Base-by-base conservation (phyloP, 2,888 invertebrate species). In the Parochlus steinenii region DNA sequence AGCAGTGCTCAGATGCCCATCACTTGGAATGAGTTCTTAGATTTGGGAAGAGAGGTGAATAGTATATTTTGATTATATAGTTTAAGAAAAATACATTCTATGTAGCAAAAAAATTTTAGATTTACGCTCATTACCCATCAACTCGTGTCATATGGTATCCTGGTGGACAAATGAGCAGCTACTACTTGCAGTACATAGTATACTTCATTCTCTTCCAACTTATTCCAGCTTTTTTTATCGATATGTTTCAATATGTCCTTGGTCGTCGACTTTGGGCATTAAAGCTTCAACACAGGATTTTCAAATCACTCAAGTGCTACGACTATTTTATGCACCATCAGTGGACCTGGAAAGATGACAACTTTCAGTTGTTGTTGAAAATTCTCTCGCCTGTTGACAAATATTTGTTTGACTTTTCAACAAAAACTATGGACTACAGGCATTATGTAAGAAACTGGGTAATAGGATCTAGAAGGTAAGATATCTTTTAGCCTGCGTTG, bases 1-100 rank as follows among this genome's bases (percentile, higher is more conserved):
- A 64, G 69, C 1, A 67, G 71, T 11, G 51, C 53, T 24, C 52
- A 65, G 33, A 66, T 67, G 44, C 66, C 66, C 3, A 52, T 69
- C 41, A 60, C 61, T 2, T 71, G 70, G 70, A 62, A 49, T 15
- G 42, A 65, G 29, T 58, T 71, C 42, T 61, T 45, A 19, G 38
- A 46, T 12, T 11, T 37, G 5, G 41, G 39, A 11, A 51, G 53
- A 28, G 49, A 58, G 39, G 50, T 48, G 38, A 26, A 15, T 15
- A 7, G 23, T 2, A 12, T 17, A 8, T 10, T 27, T 32, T n/a
- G n/a, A 17, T 30, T 3, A 1, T 15, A 15, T 29, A 15, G 10
- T 15, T 3, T 14, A 25, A 10, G n/a, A 19, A 30, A 17, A 17
- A 6, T 10, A 4, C 2, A 31, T 14, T 19, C 8, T 6, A 31